These are phyloP conservation scores for Scarus forsteni DNA, from an alignment of 2,797 vertebrate species.

Conservation along the genomic window DNA sequence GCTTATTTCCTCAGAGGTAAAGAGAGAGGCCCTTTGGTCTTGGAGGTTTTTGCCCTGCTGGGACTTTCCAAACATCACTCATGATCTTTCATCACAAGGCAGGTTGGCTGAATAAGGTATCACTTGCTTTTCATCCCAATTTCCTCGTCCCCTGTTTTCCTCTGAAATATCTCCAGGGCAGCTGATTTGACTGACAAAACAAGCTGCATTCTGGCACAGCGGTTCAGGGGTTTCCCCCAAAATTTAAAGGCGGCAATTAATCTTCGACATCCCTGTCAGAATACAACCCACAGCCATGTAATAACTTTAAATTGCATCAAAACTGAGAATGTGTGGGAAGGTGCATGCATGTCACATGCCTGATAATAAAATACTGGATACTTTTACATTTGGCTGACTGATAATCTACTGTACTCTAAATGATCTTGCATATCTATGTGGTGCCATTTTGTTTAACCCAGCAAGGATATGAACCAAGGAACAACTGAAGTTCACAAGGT, in stretches of 20 bases:
- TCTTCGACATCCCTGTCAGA: slow-evolving; percentile 37
- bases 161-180: slow-evolving; percentile 44
- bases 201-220: slow-evolving; percentile 50
- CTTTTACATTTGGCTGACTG: slow-evolving; percentile 21
- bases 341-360: slow-evolving; percentile 46
- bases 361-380: slow-evolving; percentile 31
- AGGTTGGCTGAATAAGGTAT: slow-evolving; percentile 55
- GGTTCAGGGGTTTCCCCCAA: slow-evolving; percentile 44
- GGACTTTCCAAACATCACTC: slow-evolving; percentile 65
- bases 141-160: slow-evolving; percentile 27
- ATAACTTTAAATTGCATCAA: slow-evolving; percentile 39
- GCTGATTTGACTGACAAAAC: slow-evolving; percentile 63
- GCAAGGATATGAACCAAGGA: too few species aligned
- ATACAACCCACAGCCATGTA: slow-evolving; percentile 32
- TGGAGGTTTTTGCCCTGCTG: slow-evolving; percentile 16
- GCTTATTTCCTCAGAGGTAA: slow-evolving; percentile 38
- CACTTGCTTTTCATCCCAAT: slow-evolving; percentile 41
- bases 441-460: not conserved
- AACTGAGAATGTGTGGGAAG: slow-evolving; percentile 21
- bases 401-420: too few species aligned
- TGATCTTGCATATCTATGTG: not conserved
- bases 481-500: too few species aligned
- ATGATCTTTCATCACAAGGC: slow-evolving; percentile 52
- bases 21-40: slow-evolving; percentile 12
- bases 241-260: slow-evolving; percentile 31